These are phyloP conservation scores for Meliscaeva auricollis DNA, from an alignment of 2,888 invertebrate genomes.

Conservation along the genomic window DNA sequence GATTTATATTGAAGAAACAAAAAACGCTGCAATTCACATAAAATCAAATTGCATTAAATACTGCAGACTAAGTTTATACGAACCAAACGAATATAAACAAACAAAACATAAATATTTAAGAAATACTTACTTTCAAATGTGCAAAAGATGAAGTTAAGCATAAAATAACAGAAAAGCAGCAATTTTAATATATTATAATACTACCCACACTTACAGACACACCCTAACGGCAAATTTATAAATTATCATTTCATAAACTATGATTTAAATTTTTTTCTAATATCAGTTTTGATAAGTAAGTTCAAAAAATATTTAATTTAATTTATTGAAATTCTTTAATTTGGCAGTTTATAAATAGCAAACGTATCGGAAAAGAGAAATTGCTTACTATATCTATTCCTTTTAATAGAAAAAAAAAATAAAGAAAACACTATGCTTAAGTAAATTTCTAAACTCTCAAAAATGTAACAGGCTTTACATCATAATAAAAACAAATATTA, in stretches of 20 bases:
- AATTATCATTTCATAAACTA: constrained; percentile 17
- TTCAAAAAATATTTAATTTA: constrained; percentile 12
- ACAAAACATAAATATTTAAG: constrained; percentile 47
- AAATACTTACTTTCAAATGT: constrained; percentile 33
- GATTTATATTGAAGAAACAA: constrained; percentile 1
- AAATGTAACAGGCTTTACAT: constrained; percentile 7
- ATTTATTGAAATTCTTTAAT: constrained; percentile 17
- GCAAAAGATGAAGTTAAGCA: constrained; percentile 16
- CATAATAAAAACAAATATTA: neutral
- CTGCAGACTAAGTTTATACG: constrained; percentile 55
- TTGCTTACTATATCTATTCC: neutral
- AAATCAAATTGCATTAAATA: constrained; percentile 38
- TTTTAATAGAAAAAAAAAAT: too few species aligned
- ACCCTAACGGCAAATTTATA: neutral
- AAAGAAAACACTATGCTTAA: constrained; percentile 9
- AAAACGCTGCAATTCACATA: constrained; percentile 26
- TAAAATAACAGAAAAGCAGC: constrained; percentile 20
- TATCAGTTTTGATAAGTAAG: constrained; percentile 12
- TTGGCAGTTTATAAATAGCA: neutral
- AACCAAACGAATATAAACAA: constrained; percentile 15
- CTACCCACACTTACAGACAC: constrained; percentile 31
- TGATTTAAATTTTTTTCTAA: neutral
- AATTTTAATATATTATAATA: constrained; percentile 9
- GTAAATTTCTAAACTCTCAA: neutral
- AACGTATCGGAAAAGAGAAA: neutral